Percentiles rank a stretch among this genome's conserved stretches.
These are phyloP conservation scores for Noctua fimbriata DNA, from an alignment of 2,888 invertebrate genomes.

Conservation along the genomic window DNA sequence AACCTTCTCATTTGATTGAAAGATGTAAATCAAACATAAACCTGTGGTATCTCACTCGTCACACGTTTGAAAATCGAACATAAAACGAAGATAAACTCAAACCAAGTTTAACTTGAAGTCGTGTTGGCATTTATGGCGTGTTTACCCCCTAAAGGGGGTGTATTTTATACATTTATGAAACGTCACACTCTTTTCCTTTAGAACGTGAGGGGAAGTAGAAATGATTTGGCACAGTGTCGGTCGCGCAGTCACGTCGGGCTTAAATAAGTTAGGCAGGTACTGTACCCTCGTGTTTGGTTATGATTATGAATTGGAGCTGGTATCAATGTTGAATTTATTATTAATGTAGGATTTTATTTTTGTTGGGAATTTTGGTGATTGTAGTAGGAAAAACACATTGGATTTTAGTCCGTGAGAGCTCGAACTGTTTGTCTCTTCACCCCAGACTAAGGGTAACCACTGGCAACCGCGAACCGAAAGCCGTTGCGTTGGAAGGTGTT, in stretches of 20 bases:
- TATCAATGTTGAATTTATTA: conserved; percentile 31
- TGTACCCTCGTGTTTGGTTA: conserved; percentile 22
- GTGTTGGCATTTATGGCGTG: conserved; percentile 41
- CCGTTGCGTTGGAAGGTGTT: no score
- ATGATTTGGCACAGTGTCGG: conserved; percentile 20
- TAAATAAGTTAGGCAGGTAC: conserved; percentile 43
- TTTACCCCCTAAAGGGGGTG: conserved; percentile 15
- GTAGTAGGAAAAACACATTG: not conserved
- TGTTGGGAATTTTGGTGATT: not conserved
- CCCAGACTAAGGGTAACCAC: not conserved
- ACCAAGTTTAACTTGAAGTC: conserved; percentile 26
- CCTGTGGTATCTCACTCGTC: not conserved
- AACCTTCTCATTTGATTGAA: conserved; percentile 24
- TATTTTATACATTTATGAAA: conserved; percentile 55
- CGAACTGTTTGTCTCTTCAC: no score
- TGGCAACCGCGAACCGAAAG: no score
- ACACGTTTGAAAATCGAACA: conserved; percentile 18
- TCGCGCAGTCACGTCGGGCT: conserved; percentile 41
- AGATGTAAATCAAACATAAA: conserved; percentile 8
- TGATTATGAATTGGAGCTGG: conserved; percentile 38
- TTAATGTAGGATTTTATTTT: not conserved
- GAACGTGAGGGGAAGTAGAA: conserved; percentile 51
- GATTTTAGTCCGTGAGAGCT: no score
- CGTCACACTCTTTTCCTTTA: conserved; percentile 46
- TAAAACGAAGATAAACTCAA: conserved; percentile 27